Percentiles rank a stretch among this genome's conserved stretches.
Conservation (phyloP, 2,888 invertebrate species). For the Bibio marci region DNA sequence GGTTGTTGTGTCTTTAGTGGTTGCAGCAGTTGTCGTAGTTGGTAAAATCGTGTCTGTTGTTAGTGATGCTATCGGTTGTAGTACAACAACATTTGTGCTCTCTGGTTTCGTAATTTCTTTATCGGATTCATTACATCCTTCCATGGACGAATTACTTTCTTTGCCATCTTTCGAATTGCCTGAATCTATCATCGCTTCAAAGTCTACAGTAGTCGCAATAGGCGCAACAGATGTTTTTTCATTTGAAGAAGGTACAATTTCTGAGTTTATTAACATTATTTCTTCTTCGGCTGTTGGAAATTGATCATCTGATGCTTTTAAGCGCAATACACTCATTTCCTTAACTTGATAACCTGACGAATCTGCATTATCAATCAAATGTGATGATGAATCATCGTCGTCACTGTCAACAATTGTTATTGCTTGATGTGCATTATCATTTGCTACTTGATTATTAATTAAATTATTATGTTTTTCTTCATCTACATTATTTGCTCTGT, state of each 20-base stretch:
- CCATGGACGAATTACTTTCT: slow-evolving; percentile 14
- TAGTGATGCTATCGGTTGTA: too few species aligned
- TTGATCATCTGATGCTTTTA: slow-evolving; percentile 25
- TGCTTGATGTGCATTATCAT: slow-evolving; percentile 3
- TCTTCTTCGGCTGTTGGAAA: slow-evolving; percentile 30
- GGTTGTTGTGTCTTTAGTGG: not conserved
- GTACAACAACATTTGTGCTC: too few species aligned
- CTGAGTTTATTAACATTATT: slow-evolving; percentile 34
- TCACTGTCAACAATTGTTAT: slow-evolving; percentile 6
- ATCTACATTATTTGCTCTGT: slow-evolving; percentile 15
- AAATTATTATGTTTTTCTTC: slow-evolving; percentile 20
- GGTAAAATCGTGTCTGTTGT: not conserved
- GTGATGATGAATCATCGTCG: slow-evolving; percentile 7
- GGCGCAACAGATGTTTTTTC: slow-evolving; percentile 40
- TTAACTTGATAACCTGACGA: slow-evolving; percentile 33
- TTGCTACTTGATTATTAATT: not conserved
- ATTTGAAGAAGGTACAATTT: slow-evolving; percentile 41
- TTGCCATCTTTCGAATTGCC: slow-evolving; percentile 37
- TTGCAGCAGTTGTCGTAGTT: not conserved
- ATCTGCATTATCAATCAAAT: slow-evolving; percentile 27
- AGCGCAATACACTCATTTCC: slow-evolving; percentile 27
- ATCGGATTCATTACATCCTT: slow-evolving; percentile 15
- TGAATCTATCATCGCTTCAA: slow-evolving; percentile 45
- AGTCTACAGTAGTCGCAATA: slow-evolving; percentile 46
- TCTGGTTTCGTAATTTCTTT: slow-evolving; percentile 14